phyloP scores from a whole-genome alignment of 1,140 invertebrate species.

The Ectropis grisescens region DNA sequence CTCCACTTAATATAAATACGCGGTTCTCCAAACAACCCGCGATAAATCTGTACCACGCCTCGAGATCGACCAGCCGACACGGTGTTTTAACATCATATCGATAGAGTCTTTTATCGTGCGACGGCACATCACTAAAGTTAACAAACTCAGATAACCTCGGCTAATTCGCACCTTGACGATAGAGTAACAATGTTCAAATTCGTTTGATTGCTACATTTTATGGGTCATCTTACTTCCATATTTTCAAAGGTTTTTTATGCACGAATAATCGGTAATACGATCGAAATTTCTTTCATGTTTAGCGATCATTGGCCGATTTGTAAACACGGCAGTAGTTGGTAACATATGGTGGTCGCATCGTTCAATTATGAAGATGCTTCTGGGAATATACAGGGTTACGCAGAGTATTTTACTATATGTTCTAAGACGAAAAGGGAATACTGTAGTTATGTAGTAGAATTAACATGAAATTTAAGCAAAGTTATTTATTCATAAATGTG shows the following conservation, averaged over 20 bases:
- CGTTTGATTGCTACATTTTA: constrained; percentile 10
- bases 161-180: constrained; percentile 27
- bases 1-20: constrained; percentile 67
- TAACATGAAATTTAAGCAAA: too few relatives aligned
- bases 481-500: too few relatives aligned
- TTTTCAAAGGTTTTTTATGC: constrained; percentile 18
- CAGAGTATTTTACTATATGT: too few relatives aligned
- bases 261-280: constrained; percentile 17
- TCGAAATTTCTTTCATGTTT: constrained; percentile 14
- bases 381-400: too few relatives aligned
- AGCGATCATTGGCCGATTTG: constrained; percentile 4
- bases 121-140: constrained; percentile 13
- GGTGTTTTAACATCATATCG: constrained; percentile 31
- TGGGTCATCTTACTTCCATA: constrained; percentile 24
- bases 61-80: constrained; percentile 24
- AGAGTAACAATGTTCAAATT: constrained; percentile 24
- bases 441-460: too few relatives aligned
- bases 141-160: constrained; percentile 13
- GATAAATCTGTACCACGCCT: constrained; percentile 46
- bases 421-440: too few relatives aligned
- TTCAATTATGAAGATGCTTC: constrained; percentile 4
- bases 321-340: constrained; percentile 1
- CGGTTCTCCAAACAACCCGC: constrained; percentile 46
- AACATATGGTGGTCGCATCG: constrained; percentile 9
- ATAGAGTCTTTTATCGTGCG: constrained; percentile 39